These are phyloP conservation scores for Scalopus aquaticus DNA, from an alignment of 2,113 vertebrate genomes.

Conservation along the genomic window DNA sequence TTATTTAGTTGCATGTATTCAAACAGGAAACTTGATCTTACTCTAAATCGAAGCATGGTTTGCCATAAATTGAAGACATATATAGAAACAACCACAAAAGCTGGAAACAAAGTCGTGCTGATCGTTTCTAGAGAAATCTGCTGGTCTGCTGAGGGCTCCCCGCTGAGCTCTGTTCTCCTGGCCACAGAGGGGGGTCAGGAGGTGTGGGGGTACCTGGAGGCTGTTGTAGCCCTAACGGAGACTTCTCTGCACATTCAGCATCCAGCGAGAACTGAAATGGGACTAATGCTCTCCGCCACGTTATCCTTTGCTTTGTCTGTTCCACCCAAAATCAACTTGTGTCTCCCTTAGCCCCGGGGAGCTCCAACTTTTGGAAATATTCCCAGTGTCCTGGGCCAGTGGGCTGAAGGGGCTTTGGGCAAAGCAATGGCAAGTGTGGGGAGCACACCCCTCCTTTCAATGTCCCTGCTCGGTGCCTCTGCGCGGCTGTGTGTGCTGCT, in stretches of 20 bases:
- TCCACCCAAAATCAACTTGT: not conserved
- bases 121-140: rapidly evolving
- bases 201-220: rapidly evolving
- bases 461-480: rapidly evolving
- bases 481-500: rapidly evolving
- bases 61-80: not conserved
- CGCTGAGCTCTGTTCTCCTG: not conserved
- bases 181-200: not conserved
- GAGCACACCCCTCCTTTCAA: too few relatives aligned
- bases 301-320: not conserved
- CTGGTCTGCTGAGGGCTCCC: rapidly evolving
- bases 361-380: not conserved
- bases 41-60: not conserved
- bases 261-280: not conserved
- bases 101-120: not conserved
- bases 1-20: not conserved
- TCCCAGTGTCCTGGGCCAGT: rapidly evolving
- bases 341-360: not conserved
- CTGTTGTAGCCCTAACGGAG: rapidly evolving
- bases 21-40: not conserved
- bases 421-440: too few relatives aligned
- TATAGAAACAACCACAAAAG: not conserved
- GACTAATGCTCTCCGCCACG: not conserved
- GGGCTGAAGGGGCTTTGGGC: rapidly evolving
- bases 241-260: not conserved